phyloP scores from a whole-genome alignment of 2,888 invertebrate species.

The Troides aeacus region DNA sequence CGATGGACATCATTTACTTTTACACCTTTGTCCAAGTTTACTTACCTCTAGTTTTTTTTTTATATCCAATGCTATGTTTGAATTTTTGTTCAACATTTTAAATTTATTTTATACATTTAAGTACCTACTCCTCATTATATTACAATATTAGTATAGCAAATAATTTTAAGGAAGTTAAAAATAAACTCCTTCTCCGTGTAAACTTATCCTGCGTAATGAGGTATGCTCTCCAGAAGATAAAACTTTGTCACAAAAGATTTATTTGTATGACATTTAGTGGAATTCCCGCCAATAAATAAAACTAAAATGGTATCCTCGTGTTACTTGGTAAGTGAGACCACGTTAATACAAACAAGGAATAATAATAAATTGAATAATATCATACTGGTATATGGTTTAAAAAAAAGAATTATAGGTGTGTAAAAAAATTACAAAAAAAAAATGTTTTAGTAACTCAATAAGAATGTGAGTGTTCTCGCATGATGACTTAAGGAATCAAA shows the following conservation, averaged over 20 bases:
- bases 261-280: constrained; percentile 62
- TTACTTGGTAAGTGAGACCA: constrained; percentile 35
- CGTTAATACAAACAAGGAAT: not conserved
- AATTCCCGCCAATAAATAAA: constrained; percentile 55
- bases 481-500: no score
- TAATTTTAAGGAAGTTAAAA: not conserved
- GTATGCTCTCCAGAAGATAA: constrained; percentile 48
- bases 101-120: no score
- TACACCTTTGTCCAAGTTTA: no score
- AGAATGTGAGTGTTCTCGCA: no score
- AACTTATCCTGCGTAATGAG: constrained; percentile 41
- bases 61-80: no score
- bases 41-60: no score
- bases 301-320: constrained; percentile 31
- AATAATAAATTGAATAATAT: not conserved
- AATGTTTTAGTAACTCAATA: no score
- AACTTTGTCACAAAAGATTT: constrained; percentile 52
- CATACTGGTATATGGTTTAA: no score
- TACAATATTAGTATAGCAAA: not conserved
- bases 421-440: no score
- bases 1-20: no score
- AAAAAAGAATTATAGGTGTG: no score
- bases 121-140: not conserved
- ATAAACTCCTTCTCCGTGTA: constrained; percentile 40
- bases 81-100: no score